Evolutionary conservation across 1,140 invertebrate genomes (phyloP).

Genomic region (Lysiphlebus fabarum): DNA sequence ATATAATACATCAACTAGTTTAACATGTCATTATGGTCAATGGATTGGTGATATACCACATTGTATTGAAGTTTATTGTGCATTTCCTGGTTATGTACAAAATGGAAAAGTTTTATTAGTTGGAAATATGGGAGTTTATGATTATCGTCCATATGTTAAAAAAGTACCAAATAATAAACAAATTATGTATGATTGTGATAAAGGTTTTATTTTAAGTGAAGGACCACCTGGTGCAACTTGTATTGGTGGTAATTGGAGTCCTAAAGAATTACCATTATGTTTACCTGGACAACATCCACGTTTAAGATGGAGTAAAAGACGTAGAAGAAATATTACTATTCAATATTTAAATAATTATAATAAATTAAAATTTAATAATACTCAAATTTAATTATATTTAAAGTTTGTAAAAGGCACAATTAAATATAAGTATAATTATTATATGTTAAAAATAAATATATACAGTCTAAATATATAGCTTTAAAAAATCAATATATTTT

Average conservation of each 20-base stretch:
- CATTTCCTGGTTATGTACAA: slow-evolving; percentile 86
- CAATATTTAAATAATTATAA: no score
- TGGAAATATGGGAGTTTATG: slow-evolving; percentile 95
- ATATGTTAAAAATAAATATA: no score
- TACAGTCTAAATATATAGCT: no score
- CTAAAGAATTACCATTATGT: slow-evolving; percentile 71
- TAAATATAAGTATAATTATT: no score
- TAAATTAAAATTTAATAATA: no score
- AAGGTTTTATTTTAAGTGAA: slow-evolving; percentile 79
- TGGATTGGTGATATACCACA: slow-evolving; percentile 85
- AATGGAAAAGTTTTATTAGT: slow-evolving; percentile 91
- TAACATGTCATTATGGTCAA: slow-evolving; percentile 87
- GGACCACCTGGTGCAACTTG: slow-evolving; percentile 92
- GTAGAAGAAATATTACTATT: no score
- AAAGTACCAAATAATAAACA: slow-evolving; percentile 91
- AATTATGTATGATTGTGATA: slow-evolving; percentile 95
- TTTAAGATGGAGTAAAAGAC: slow-evolving; percentile 70
- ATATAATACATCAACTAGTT: slow-evolving; percentile 53
- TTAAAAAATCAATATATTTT: no score
- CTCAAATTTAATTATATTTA: no score
- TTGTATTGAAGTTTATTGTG: slow-evolving; percentile 90
- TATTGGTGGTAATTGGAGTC: slow-evolving; percentile 85
- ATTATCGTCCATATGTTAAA: slow-evolving; percentile 92
- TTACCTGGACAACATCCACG: slow-evolving; percentile 79
- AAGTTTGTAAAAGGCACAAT: no score